Conservation (phyloP, 2,888 invertebrate species). For the Drosophila robusta region DNA sequence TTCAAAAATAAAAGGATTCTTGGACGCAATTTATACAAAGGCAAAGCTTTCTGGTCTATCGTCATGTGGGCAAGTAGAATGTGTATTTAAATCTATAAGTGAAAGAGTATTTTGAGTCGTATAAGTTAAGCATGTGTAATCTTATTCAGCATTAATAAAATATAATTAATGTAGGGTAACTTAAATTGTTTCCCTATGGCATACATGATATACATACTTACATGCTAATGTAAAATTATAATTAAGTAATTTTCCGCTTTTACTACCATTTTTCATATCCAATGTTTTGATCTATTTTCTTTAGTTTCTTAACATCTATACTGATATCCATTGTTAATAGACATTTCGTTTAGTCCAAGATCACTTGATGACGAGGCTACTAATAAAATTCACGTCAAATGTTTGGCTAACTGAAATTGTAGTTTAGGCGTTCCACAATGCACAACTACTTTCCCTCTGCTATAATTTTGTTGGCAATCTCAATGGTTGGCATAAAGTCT, state of each 20-base stretch:
- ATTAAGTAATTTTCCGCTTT: neutral
- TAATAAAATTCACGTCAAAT: slow-evolving; percentile 6
- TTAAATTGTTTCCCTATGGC: too few species aligned
- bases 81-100: neutral
- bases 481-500: neutral
- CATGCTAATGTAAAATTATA: too few species aligned
- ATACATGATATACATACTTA: too few species aligned
- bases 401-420: slow-evolving; percentile 2
- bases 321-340: neutral
- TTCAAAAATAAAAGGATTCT: neutral
- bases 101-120: too few species aligned
- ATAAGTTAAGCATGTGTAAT: too few species aligned
- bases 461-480: slow-evolving; percentile 16
- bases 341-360: slow-evolving; percentile 12
- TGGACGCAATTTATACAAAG: neutral
- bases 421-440: slow-evolving; percentile 17
- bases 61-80: slow-evolving; percentile 19
- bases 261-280: too few species aligned
- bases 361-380: slow-evolving; percentile 9
- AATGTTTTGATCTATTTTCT: too few species aligned
- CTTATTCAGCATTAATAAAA: too few species aligned
- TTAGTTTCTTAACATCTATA: too few species aligned
- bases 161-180: too few species aligned
- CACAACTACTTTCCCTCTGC: slow-evolving; percentile 1
- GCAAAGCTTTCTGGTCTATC: slow-evolving; percentile 3